These are phyloP conservation scores for Porites australiensis DNA, from an alignment of 64 coral and sea anemone species.

Conservation along the genomic window DNA sequence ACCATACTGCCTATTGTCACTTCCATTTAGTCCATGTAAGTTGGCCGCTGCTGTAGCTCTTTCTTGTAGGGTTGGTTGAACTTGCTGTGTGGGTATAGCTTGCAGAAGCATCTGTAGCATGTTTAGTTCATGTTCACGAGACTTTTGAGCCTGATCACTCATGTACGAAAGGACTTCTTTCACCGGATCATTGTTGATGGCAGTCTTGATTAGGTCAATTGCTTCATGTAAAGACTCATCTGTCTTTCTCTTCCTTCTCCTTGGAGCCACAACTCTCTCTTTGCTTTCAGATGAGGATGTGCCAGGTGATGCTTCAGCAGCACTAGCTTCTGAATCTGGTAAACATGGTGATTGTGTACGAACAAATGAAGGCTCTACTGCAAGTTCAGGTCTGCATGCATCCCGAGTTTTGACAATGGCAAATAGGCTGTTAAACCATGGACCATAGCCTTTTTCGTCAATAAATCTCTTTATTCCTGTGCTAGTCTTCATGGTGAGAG, in stretches of 20 bases:
- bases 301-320: background rate
- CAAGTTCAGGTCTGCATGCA: conserved; percentile 61
- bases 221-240: conserved; percentile 35
- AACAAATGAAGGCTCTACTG: conserved; percentile 44
- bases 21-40: background rate
- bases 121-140: conserved; percentile 44
- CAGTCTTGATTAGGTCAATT: conserved; percentile 41
- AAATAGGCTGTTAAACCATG: conserved; percentile 65
- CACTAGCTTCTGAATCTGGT: background rate
- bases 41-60: background rate
- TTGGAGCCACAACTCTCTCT: background rate
- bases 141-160: conserved; percentile 54
- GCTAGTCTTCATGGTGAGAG: conserved; percentile 70
- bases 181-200: conserved; percentile 50
- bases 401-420: conserved; percentile 62
- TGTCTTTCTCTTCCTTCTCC: conserved; percentile 5
- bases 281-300: background rate
- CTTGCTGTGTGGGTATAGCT: background rate
- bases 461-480: conserved; percentile 66
- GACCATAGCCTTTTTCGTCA: conserved; percentile 57
- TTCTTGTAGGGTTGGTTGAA: background rate
- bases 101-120: conserved; percentile 37
- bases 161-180: conserved; percentile 63
- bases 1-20: background rate
- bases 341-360: background rate